phyloP scores from a whole-genome alignment of 2,888 invertebrate genomes.

The Spilosoma lubricipeda region DNA sequence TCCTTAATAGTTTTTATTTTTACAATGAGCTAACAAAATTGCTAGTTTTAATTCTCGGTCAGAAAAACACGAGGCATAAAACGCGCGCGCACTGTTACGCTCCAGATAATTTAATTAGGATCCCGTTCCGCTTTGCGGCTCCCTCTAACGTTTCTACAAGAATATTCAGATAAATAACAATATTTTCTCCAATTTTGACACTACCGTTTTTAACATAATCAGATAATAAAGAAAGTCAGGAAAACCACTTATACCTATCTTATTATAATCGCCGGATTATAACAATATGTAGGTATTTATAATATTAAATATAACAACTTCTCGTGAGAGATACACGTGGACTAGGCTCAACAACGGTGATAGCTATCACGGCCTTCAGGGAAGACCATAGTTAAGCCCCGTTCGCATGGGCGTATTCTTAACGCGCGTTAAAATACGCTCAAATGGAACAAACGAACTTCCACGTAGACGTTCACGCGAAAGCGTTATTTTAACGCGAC shows the following conservation, averaged over 20 bases:
- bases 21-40: constrained; percentile 54
- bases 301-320: neutral
- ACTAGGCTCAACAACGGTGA: neutral
- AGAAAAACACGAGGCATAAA: constrained; percentile 67
- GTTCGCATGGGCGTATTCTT: no score
- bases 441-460: no score
- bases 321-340: neutral
- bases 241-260: constrained; percentile 1
- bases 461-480: no score
- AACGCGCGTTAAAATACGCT: no score
- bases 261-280: neutral
- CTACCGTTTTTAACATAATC: constrained; percentile 28
- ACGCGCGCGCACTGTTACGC: constrained; percentile 74
- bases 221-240: constrained; percentile 3
- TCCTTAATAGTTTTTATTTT: constrained; percentile 37
- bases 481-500: no score
- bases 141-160: constrained; percentile 76
- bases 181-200: constrained; percentile 41
- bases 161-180: constrained; percentile 60
- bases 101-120: constrained; percentile 84
- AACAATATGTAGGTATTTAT: constrained; percentile 2
- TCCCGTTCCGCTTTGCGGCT: constrained; percentile 75
- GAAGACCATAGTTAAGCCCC: no score
- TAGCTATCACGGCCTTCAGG: neutral
- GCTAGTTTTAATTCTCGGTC: constrained; percentile 60